Base-by-base conservation (phyloP, 2,888 invertebrate species). In the Xestia xanthographa region DNA sequence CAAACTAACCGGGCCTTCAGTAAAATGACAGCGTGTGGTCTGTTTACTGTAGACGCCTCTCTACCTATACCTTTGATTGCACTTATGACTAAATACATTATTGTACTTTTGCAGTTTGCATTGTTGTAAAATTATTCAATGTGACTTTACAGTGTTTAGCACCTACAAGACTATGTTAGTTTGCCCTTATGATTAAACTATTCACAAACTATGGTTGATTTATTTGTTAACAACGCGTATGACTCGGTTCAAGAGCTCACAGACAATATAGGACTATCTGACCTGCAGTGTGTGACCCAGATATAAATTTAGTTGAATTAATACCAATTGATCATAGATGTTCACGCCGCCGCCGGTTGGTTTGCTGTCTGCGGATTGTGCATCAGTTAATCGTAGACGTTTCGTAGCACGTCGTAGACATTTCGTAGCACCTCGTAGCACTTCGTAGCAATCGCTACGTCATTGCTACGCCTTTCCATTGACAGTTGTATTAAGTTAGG, bases 91-190 rank as follows among this genome's bases (percentile, higher is more conserved):
- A 75, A 79, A 0, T 86, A 88, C 41, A 66, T 79, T 6, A 63
- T 89, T 38, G 81, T 88, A 9, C 29, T 87, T 11, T 66, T 88
- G 17, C 88, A 89, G 60, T 87, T 87, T 80, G 77, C 79, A 34
- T 53, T 78, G 4, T 22, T 43, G 43, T 62, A 34, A 62, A 62
- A 14, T 53, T 11, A n/a, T n/a, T 58, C 4, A 20, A 20, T 58
- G 58, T 20, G 29, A 29, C 9, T 29, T 29, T 2, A 8, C 9
- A 29, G 17, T 26, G 2, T 58, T 2, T 29, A 29, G 8, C 26
- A 17, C 8, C 26, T 17, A 17, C 26, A 56, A 9, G 20, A 58
- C 20, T 58, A 17, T 29, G 3, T 58, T 9, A 20, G 4, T 58
- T 20, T 29, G 29, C 9, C 20, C 4, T n/a, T 38, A 8, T 34